phyloP scores from a whole-genome alignment of 2,113 vertebrate species.

The Geococcyx californianus region DNA sequence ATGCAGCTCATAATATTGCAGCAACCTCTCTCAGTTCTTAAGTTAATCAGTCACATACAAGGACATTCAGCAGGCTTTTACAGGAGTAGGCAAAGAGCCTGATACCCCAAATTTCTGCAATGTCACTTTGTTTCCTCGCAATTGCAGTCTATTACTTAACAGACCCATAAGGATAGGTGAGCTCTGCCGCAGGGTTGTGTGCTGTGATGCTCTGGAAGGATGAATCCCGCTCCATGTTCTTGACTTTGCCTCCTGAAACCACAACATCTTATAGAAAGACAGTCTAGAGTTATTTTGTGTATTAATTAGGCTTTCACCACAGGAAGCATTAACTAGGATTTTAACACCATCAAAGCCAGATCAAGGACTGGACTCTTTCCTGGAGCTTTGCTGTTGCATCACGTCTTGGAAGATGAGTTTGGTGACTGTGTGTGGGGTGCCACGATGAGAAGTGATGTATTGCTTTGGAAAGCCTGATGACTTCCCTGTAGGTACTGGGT shows the following conservation, averaged over 20 bases:
- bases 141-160: not conserved
- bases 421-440: not conserved
- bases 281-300: not conserved
- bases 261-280: not conserved
- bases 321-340: not conserved
- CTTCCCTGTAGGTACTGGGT: not conserved
- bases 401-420: not conserved
- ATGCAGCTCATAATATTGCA: not conserved
- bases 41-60: accelerated
- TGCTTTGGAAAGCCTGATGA: not conserved
- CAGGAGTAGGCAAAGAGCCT: not conserved
- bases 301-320: not conserved
- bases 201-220: not conserved
- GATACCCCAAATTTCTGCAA: not conserved
- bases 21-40: not conserved
- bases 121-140: not conserved
- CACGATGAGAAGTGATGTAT: not conserved
- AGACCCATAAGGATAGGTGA: not conserved
- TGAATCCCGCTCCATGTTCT: not conserved
- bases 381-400: not conserved
- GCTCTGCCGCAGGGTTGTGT: not conserved
- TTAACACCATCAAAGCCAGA: not conserved
- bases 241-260: not conserved
- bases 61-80: not conserved
- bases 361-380: not conserved